Base-by-base conservation (phyloP, 37 sponge, comb jelly and placozoan genomes). In the Petrosia ficiformis region DNA sequence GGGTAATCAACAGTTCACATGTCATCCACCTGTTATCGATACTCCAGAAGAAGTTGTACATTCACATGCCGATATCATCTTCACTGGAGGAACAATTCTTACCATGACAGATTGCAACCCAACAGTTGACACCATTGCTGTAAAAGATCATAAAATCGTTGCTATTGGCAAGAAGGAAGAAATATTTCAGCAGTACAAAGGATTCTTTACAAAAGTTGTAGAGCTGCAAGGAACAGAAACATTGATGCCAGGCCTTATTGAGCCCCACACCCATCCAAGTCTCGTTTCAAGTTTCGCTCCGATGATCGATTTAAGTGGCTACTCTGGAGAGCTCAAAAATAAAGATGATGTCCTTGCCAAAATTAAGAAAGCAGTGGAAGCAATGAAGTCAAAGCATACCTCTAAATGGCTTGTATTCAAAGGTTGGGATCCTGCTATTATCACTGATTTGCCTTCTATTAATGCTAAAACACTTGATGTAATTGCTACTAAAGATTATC, bases 171-270 rank as follows among this genome's bases (percentile, higher is more conserved):
- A 1, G 0, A n/a, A 34, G 1, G 37, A 31, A 11, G 66, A 70
- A 41, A 41, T 78, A 4, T 32, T 44, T 10, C 24, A 42, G 36
- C 26, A 24, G 26, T n/a, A n/a, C n/a, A 43, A 29, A 40, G 75
- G 69, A 19, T 29, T 28, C 4, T 21, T 56, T 0, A 85, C 86
- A 25, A 65, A 82, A 72, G 48, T 82, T 10, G 44, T 77, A 4
- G 32, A 70, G 48, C 59, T 87, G 34, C 2, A 39, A 30, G 68
- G 73, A 48, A 56, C 44, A 1, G 26, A 86, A 38, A 71, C 88
- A 10, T 71, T 87, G 16, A 42, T 87, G 66, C 88, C 88, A 21
- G 88, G 88, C 8, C 75, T 87, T 33, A 87, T 87, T 14, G 88
- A 82, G 8, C 57, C 82, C 10, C 88, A 87, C 42, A 42, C 44